Evolutionary conservation across 2,888 invertebrate species (phyloP).

Genomic region (Dorcus hopei): DNA sequence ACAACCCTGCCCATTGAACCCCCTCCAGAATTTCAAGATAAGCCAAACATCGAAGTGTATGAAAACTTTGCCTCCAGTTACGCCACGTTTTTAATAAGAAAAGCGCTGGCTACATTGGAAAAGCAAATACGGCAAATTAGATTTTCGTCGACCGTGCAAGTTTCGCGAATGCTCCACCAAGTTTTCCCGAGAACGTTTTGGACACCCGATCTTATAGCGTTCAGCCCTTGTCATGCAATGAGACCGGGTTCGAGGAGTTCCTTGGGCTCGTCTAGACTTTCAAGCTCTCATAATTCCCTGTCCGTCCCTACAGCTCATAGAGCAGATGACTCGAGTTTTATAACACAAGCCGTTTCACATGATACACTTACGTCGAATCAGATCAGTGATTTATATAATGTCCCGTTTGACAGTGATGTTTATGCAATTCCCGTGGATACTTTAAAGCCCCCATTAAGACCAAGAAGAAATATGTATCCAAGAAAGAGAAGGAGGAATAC

Average conservation of each 20-base stretch:
- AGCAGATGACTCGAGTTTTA: conserved; percentile 81
- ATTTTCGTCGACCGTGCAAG: not conserved
- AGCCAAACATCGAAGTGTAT: conserved; percentile 38
- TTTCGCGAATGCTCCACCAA: conserved; percentile 14
- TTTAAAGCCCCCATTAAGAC: conserved; percentile 59
- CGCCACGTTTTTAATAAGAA: conserved; percentile 10
- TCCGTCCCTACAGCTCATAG: conserved; percentile 67
- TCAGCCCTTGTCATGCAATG: conserved; percentile 57
- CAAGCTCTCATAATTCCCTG: conserved; percentile 82
- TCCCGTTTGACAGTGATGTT: conserved; percentile 84
- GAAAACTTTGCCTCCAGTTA: conserved; percentile 13
- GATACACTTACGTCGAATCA: conserved; percentile 75
- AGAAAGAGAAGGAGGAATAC: conserved; percentile 49
- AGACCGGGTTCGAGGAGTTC: conserved; percentile 75
- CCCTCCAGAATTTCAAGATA: conserved; percentile 80
- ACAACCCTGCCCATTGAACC: conserved; percentile 71
- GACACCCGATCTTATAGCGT: conserved; percentile 58
- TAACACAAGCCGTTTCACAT: conserved; percentile 85
- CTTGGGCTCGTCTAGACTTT: conserved; percentile 71
- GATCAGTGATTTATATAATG: conserved; percentile 82
- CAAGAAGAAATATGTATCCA: conserved; percentile 49
- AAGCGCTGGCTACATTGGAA: conserved; percentile 8
- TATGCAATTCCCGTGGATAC: conserved; percentile 84
- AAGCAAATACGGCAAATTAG: not conserved
- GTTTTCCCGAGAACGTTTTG: conserved; percentile 47